Evolutionary conservation across 23 tunicate genomes (phyloP).

Genomic region (Pegea sp.): DNA sequence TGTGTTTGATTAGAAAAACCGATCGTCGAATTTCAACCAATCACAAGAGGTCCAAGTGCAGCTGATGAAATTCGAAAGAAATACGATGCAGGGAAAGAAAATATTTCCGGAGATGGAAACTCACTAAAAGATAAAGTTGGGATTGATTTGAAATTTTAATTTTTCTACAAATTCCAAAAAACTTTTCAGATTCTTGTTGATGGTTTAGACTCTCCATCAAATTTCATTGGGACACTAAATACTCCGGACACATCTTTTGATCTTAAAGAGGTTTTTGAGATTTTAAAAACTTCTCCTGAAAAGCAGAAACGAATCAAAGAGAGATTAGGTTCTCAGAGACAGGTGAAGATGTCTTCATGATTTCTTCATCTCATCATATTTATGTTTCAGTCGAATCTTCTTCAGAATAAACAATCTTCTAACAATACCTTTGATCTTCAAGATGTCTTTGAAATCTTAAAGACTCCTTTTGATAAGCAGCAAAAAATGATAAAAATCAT

Average conservation of each 20-base stretch:
- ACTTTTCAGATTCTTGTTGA: too few species aligned
- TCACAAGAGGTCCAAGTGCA: conserved; percentile 41
- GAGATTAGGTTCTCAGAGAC: background rate
- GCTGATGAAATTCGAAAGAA: conserved; percentile 29
- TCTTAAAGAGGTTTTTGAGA: conserved; percentile 43
- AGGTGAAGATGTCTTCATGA: too few species aligned
- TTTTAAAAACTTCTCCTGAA: conserved; percentile 41
- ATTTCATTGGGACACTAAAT: conserved; percentile 14
- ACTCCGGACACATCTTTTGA: conserved; percentile 30
- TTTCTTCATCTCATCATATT: too few species aligned
- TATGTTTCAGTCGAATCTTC: too few species aligned
- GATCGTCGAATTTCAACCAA: conserved; percentile 52
- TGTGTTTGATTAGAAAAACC: too few species aligned
- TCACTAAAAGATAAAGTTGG: conserved; percentile 12
- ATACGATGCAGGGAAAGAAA: conserved; percentile 1
- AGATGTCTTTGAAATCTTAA: conserved; percentile 44
- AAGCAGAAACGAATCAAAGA: conserved; percentile 13
- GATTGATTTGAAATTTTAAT: too few species aligned
- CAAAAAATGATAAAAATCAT: conserved; percentile 12
- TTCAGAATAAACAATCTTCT: too few species aligned
- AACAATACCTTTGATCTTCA: conserved; percentile 47
- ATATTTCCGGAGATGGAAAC: background rate
- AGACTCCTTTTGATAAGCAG: conserved; percentile 27
- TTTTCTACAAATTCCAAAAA: too few species aligned
- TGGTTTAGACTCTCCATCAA: too few species aligned